phyloP scores from a whole-genome alignment of 1,140 invertebrate species.

The Pogonognathellus flavescens region DNA sequence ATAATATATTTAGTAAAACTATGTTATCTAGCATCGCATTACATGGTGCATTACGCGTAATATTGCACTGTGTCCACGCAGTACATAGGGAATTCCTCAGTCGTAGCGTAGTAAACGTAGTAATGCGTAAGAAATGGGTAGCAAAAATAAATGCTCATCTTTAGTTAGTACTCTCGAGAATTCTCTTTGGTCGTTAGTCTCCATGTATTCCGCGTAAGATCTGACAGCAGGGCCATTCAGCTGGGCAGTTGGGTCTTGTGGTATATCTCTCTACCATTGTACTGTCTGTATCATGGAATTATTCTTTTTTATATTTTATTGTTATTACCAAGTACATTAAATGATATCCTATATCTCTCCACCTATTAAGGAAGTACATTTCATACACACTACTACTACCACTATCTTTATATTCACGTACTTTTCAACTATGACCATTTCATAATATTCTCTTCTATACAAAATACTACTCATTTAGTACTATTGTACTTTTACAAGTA shows the following conservation, averaged over 20 bases:
- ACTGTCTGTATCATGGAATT: too few species aligned
- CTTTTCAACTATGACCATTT: too few species aligned
- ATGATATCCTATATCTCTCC: conserved; percentile 1
- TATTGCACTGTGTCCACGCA: conserved; percentile 2
- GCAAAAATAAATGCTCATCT: not conserved
- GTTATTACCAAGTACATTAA: conserved; percentile 6
- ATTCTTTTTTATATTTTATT: conserved; percentile 8
- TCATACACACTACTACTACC: too few species aligned
- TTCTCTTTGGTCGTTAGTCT: too few species aligned
- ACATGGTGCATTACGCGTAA: not conserved
- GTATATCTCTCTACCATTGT: too few species aligned
- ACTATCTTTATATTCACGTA: too few species aligned
- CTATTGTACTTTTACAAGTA: too few species aligned
- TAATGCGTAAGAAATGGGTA: not conserved
- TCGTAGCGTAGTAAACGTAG: not conserved
- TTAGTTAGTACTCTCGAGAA: not conserved
- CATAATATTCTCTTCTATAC: too few species aligned
- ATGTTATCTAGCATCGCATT: conserved; percentile 14
- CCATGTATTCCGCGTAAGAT: too few species aligned
- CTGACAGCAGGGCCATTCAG: too few species aligned
- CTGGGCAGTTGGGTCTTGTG: too few species aligned
- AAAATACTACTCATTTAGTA: too few species aligned
- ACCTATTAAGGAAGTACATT: not conserved
- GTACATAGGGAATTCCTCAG: not conserved
- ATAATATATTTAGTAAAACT: not conserved